phyloP scores from a whole-genome alignment of 2,797 vertebrate genomes.

The Anabas testudineus region DNA sequence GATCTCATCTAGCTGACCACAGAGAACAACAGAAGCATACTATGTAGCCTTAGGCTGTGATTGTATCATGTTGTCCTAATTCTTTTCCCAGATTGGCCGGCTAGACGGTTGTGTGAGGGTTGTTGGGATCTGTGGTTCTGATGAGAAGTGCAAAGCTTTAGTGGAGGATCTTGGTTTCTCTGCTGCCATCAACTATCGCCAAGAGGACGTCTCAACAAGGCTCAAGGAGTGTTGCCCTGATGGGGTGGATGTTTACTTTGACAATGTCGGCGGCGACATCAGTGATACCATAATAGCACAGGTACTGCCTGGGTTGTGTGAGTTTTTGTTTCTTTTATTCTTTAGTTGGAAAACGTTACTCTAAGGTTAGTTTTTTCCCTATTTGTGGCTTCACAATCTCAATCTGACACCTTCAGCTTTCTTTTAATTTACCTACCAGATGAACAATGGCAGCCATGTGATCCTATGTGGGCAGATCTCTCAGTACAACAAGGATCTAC shows the following conservation, averaged over 20 bases:
- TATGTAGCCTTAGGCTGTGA: too few species aligned
- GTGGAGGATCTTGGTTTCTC: conserved; percentile 91
- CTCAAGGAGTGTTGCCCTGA: conserved; percentile 88
- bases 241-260: conserved; percentile 95
- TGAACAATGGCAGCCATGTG: conserved; percentile 91
- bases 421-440: conserved; percentile 77
- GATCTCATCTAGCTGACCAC: conserved; percentile 6
- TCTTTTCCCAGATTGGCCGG: conserved; percentile 85
- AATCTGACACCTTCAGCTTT: not conserved
- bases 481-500: conserved; percentile 95
- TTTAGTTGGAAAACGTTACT: not conserved
- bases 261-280: conserved; percentile 94
- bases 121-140: conserved; percentile 94
- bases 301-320: conserved; percentile 74
- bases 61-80: not conserved
- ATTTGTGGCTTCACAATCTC: not conserved
- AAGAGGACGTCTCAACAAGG: conserved; percentile 80
- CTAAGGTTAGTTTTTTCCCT: not conserved
- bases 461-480: conserved; percentile 97
- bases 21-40: not conserved
- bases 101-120: conserved; percentile 92
- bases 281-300: conserved; percentile 92
- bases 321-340: not conserved
- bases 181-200: conserved; percentile 91
- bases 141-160: conserved; percentile 90